These are phyloP conservation scores for Drosophila fuyamai DNA, from an alignment of 1,140 invertebrate genomes.

Conservation along the genomic window DNA sequence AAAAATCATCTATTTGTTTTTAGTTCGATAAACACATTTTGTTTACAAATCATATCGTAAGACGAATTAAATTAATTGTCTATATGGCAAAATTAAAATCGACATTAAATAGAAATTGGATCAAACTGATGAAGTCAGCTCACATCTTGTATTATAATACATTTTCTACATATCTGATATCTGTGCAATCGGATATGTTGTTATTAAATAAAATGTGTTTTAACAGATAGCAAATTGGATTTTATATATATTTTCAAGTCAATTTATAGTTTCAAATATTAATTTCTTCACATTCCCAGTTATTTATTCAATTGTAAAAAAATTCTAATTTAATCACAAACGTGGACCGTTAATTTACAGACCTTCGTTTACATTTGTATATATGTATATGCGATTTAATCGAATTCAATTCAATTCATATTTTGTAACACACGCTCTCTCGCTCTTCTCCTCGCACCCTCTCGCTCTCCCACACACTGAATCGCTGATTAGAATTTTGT, in stretches of 20 bases:
- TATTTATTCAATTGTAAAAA: neutral
- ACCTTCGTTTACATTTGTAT: neutral
- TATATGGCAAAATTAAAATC: too few species aligned
- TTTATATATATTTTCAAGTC: too few species aligned
- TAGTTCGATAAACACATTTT: too few species aligned
- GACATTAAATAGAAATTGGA: too few species aligned
- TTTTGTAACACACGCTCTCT: slow-evolving; percentile 20
- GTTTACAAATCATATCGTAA: neutral
- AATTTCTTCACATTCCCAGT: neutral
- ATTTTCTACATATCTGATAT: too few species aligned
- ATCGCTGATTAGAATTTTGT: slow-evolving; percentile 23
- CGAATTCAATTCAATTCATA: slow-evolving; percentile 21
- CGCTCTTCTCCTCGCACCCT: slow-evolving; percentile 3
- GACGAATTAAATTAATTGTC: neutral
- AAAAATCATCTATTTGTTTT: too few species aligned
- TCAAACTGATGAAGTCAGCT: too few species aligned
- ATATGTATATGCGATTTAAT: slow-evolving; percentile 9
- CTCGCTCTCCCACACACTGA: neutral
- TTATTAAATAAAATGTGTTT: too few species aligned
- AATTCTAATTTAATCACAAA: neutral
- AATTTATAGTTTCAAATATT: neutral
- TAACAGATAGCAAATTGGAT: too few species aligned
- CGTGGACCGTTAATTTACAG: slow-evolving; percentile 8
- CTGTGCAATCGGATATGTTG: too few species aligned
- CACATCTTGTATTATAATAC: too few species aligned